These are phyloP conservation scores for Acleris sparsana DNA, from an alignment of 2,888 invertebrate species.

Conservation along the genomic window DNA sequence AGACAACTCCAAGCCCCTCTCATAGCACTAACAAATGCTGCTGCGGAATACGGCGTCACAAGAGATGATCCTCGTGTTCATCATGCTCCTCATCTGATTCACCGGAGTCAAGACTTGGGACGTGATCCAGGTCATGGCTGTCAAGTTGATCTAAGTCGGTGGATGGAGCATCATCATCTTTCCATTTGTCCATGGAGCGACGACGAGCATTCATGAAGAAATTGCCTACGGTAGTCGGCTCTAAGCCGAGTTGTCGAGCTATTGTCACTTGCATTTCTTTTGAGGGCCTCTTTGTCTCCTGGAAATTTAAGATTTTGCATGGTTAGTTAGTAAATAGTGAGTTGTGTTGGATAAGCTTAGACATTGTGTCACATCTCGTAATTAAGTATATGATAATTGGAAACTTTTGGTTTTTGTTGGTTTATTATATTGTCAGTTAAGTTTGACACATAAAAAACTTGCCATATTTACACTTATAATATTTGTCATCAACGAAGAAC, in stretches of 20 bases:
- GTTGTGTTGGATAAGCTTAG: too few species aligned
- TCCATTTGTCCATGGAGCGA: constrained; percentile 99
- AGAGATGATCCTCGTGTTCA: constrained; percentile 75
- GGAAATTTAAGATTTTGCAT: constrained; percentile 51
- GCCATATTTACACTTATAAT: too few species aligned
- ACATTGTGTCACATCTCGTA: too few species aligned
- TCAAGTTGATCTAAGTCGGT: constrained; percentile 81
- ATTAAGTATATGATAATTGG: too few species aligned
- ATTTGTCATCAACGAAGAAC: too few species aligned
- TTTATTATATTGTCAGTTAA: too few species aligned
- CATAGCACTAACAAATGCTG: constrained; percentile 79
- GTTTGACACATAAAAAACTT: too few species aligned
- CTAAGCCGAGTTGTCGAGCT: constrained; percentile 97
- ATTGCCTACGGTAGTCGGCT: constrained; percentile 99
- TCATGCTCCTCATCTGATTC: constrained; percentile 78
- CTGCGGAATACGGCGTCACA: constrained; percentile 79
- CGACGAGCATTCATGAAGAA: constrained; percentile 99
- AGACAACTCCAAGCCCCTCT: constrained; percentile 61
- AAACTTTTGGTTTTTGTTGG: too few species aligned
- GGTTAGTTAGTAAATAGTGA: neutral
- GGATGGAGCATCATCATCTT: constrained; percentile 93
- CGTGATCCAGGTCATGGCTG: constrained; percentile 76
- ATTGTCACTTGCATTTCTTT: constrained; percentile 99
- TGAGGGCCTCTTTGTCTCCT: constrained; percentile 99
- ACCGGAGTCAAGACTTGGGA: constrained; percentile 72